phyloP scores from a whole-genome alignment of 2,888 invertebrate genomes.

The Erebia epiphron region DNA sequence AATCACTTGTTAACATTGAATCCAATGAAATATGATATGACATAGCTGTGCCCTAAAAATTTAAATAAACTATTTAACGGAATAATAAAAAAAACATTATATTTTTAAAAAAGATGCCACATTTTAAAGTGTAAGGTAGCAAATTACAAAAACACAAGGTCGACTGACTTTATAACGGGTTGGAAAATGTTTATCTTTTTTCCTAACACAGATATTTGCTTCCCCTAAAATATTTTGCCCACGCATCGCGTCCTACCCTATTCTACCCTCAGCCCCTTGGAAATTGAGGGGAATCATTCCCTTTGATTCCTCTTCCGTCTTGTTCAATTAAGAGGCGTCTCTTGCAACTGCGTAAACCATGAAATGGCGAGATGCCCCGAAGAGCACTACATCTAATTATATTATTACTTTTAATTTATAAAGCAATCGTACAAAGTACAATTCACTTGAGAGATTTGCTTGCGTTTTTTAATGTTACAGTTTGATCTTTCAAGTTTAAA shows the following conservation, averaged over 20 bases:
- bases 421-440: slow-evolving; percentile 28
- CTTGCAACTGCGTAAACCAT: slow-evolving; percentile 53
- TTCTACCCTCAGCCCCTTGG: slow-evolving; percentile 72
- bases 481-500: slow-evolving; percentile 23
- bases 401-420: slow-evolving; percentile 44
- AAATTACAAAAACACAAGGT: slow-evolving; percentile 9
- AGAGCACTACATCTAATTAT: slow-evolving; percentile 50
- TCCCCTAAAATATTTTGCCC: slow-evolving; percentile 73
- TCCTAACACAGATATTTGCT: slow-evolving; percentile 28
- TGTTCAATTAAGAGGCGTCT: slow-evolving; percentile 80
- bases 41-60: no score
- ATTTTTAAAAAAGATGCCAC: background rate
- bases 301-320: slow-evolving; percentile 79
- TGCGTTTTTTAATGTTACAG: slow-evolving; percentile 14
- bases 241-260: slow-evolving; percentile 73
- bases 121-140: background rate
- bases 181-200: slow-evolving; percentile 31
- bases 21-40: no score
- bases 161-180: slow-evolving; percentile 24
- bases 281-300: slow-evolving; percentile 78
- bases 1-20: no score
- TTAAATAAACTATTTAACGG: no score
- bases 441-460: slow-evolving; percentile 23
- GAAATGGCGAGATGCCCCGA: slow-evolving; percentile 52
- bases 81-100: background rate